Evolutionary conservation across 2,888 invertebrate genomes (phyloP).

Genomic region (Timandra comae): DNA sequence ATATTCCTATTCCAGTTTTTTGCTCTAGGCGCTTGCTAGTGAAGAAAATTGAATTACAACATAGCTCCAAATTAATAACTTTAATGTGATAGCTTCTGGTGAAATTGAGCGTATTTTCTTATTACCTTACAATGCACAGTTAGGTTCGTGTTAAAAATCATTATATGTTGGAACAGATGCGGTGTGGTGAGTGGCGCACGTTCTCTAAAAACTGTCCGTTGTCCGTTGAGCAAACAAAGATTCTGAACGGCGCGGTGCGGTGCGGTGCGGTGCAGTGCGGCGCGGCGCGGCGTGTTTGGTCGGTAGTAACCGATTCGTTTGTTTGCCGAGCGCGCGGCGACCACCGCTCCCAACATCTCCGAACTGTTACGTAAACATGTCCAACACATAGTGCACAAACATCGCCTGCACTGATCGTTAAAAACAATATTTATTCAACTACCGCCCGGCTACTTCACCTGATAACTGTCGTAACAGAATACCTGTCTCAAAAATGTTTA

Average conservation of each 20-base stretch:
- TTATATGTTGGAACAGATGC: too few relatives aligned
- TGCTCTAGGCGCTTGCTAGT: too few relatives aligned
- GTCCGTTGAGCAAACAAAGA: neutral
- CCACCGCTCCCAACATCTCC: constrained; percentile 42
- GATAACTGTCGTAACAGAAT: constrained; percentile 8
- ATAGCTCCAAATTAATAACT: too few relatives aligned
- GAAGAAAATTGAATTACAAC: too few relatives aligned
- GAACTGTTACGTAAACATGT: constrained; percentile 69
- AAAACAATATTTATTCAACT: constrained; percentile 70
- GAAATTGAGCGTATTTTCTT: too few relatives aligned
- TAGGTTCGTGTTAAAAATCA: too few relatives aligned
- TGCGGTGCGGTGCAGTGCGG: constrained; percentile 21
- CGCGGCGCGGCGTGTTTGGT: constrained; percentile 35
- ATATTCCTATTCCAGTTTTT: too few relatives aligned
- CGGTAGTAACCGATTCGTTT: constrained; percentile 43
- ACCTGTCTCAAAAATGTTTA: constrained; percentile 14
- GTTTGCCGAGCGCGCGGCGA: constrained; percentile 33
- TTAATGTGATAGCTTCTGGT: too few relatives aligned
- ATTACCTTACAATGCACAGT: too few relatives aligned
- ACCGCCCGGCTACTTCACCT: constrained; percentile 35
- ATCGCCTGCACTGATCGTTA: constrained; percentile 66
- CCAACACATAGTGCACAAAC: constrained; percentile 56
- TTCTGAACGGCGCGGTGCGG: constrained; percentile 30
- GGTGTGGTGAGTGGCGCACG: too few relatives aligned
- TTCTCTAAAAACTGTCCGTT: neutral